Evolutionary conservation across 2,888 invertebrate genomes (phyloP).

Genomic region (Encarsia formosa): DNA sequence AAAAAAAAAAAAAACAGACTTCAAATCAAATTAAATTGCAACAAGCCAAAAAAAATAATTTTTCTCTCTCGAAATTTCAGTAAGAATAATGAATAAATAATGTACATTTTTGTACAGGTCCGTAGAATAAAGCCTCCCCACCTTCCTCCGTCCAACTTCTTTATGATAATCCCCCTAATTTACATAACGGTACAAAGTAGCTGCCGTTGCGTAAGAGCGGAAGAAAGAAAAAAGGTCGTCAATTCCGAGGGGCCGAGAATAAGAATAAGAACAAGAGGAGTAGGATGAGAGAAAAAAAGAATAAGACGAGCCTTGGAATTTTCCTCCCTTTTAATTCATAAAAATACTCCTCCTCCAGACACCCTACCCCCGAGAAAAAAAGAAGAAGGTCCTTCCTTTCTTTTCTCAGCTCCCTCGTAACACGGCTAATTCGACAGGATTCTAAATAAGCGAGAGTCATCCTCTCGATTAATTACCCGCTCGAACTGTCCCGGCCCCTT

Average conservation of each 20-base stretch:
- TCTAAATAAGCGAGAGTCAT: conserved; percentile 30
- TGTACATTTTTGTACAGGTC: conserved; percentile 17
- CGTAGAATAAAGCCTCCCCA: conserved; percentile 9
- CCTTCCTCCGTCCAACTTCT: conserved; percentile 10
- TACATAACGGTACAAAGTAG: conserved; percentile 28
- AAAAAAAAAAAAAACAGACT: too few relatives aligned
- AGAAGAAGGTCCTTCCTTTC: too few relatives aligned
- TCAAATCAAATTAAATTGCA: too few relatives aligned
- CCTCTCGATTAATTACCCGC: conserved; percentile 29
- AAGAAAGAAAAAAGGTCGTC: conserved; percentile 6
- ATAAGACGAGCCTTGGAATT: conserved; percentile 25
- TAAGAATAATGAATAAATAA: conserved; percentile 15
- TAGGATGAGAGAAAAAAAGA: not conserved
- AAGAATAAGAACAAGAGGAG: conserved; percentile 1
- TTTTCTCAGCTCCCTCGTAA: conserved; percentile 2
- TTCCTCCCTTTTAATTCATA: conserved; percentile 38
- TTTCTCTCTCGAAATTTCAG: not conserved
- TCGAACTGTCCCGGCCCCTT: conserved; percentile 24
- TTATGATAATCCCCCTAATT: conserved; percentile 27
- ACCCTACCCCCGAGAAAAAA: too few relatives aligned
- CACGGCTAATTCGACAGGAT: conserved; percentile 30
- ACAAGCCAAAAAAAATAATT: too few relatives aligned
- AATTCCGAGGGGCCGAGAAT: conserved; percentile 18
- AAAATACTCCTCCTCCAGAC: too few relatives aligned
- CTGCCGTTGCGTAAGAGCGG: too few relatives aligned